A percentile compares a stretch with the other conserved stretches of the same genome.
Conservation (phyloP, 2,888 invertebrate species). For the Lasioglossum malachurum region DNA sequence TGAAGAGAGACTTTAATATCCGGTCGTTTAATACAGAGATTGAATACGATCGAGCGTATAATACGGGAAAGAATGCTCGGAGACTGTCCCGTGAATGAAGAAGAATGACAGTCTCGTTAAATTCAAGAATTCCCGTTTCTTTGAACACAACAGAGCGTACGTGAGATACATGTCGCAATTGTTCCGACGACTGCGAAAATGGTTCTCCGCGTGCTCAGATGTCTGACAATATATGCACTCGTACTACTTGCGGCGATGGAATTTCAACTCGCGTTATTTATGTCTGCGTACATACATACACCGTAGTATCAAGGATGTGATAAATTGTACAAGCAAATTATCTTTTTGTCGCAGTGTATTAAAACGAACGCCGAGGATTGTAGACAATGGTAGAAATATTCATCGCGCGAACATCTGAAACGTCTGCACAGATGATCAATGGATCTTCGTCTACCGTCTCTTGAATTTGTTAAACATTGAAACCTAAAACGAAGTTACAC, state of each 20-base stretch:
- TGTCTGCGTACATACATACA: neutral
- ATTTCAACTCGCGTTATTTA: slow-evolving; percentile 22
- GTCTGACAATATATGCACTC: slow-evolving; percentile 54
- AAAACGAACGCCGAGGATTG: neutral
- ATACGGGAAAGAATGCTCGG: neutral
- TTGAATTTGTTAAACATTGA: neutral
- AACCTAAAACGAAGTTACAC: neutral
- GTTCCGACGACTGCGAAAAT: neutral
- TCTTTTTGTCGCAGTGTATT: neutral
- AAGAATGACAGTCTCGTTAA: neutral
- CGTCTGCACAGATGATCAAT: neutral
- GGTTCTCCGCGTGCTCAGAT: neutral
- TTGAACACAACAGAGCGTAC: neutral
- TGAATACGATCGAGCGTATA: neutral
- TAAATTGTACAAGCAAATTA: neutral
- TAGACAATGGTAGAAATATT: neutral
- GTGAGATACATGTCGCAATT: neutral
- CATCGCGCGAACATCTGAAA: neutral
- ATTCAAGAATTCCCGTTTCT: neutral
- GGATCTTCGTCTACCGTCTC: too few species aligned
- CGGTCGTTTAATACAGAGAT: neutral
- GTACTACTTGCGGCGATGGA: slow-evolving; percentile 48
- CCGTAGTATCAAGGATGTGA: neutral
- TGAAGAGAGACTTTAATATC: neutral
- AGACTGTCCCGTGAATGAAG: neutral